These are phyloP conservation scores for Arge pagana DNA, from an alignment of 2,888 invertebrate species.

Conservation along the genomic window DNA sequence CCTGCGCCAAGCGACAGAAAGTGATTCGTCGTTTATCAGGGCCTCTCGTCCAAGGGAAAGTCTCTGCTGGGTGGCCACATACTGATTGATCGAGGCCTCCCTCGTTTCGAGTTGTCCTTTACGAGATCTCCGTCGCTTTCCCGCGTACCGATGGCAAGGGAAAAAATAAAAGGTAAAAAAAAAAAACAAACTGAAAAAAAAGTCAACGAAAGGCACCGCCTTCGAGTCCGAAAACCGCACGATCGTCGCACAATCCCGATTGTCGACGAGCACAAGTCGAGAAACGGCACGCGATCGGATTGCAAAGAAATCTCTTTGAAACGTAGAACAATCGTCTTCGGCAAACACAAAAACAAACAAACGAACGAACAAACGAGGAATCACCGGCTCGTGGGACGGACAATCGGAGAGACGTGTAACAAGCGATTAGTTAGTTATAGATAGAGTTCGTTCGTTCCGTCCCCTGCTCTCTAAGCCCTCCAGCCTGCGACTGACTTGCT, in stretches of 20 bases:
- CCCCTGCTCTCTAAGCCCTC: conserved; percentile 57
- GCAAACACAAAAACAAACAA: conserved; percentile 6
- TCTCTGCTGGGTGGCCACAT: conserved; percentile 13
- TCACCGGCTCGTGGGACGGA: conserved; percentile 25
- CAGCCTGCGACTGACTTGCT: conserved; percentile 57
- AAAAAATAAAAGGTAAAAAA: not conserved
- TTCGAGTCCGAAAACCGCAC: too few species aligned
- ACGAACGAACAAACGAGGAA: conserved; percentile 8
- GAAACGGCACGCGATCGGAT: too few species aligned
- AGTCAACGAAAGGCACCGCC: not conserved
- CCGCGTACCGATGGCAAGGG: not conserved
- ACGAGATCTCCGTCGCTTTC: too few species aligned
- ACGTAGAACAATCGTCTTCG: too few species aligned
- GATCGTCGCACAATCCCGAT: too few species aligned
- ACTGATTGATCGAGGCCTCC: not conserved
- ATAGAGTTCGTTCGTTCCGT: conserved; percentile 45
- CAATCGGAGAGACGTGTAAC: conserved; percentile 36
- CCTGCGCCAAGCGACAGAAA: not conserved
- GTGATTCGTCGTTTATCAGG: not conserved
- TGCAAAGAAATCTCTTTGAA: too few species aligned
- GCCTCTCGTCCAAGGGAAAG: conserved; percentile 3
- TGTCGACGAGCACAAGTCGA: too few species aligned
- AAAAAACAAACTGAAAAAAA: not conserved
- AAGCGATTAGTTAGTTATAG: conserved; percentile 41
- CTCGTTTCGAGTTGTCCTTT: too few species aligned